These are phyloP conservation scores for Formica exsecta DNA, from an alignment of 1,140 invertebrate species.

Conservation along the genomic window DNA sequence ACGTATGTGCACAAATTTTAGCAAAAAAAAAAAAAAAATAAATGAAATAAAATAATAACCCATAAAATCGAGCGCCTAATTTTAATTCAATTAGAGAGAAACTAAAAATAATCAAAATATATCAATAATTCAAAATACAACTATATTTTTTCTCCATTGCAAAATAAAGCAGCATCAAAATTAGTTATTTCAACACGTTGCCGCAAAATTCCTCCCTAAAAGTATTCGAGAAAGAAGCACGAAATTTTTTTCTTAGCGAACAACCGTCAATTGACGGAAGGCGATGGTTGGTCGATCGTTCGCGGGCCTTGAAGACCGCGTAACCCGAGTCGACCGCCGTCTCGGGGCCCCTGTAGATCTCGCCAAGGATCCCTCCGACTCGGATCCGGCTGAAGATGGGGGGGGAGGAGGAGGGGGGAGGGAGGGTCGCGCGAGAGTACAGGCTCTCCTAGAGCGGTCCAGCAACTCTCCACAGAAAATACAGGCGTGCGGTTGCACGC, in stretches of 20 bases:
- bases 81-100: not conserved
- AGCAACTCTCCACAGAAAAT: constrained; percentile 69
- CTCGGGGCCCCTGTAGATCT: constrained; percentile 66
- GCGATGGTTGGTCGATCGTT: constrained; percentile 62
- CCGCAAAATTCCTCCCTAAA: constrained; percentile 7
- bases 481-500: constrained; percentile 30
- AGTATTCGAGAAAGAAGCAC: constrained; percentile 18
- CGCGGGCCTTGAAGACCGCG: constrained; percentile 69
- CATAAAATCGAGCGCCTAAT: constrained; percentile 9
- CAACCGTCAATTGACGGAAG: constrained; percentile 70
- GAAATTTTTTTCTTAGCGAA: not conserved
- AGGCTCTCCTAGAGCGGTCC: constrained; percentile 69
- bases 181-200: not conserved
- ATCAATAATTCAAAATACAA: not conserved
- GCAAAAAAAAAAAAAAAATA: not conserved
- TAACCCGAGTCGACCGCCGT: constrained; percentile 71
- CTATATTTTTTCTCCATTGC: not conserved
- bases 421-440: not conserved
- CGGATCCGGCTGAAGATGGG: constrained; percentile 12
- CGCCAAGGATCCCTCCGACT: constrained; percentile 68
- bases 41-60: not conserved
- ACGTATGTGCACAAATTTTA: not conserved
- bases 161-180: not conserved
- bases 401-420: not conserved
- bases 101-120: not conserved